Base-by-base conservation (phyloP, 2,888 invertebrate genomes). In the Mesodorylaimus sp. region DNA sequence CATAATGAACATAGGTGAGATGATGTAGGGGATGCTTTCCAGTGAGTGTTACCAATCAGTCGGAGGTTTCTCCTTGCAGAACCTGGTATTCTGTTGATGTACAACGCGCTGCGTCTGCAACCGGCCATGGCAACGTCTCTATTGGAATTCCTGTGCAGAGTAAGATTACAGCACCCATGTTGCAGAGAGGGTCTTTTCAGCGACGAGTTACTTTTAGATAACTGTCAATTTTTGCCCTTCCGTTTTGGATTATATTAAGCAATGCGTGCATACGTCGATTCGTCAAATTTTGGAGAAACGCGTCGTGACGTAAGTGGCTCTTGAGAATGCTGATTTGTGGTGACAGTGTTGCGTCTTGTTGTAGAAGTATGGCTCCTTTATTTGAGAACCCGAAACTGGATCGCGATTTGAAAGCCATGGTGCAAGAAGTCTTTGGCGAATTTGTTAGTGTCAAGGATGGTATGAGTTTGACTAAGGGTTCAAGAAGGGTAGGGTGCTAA, bases 41-140 rank as follows among this genome's bases (percentile, higher is more conserved):
- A 26, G 44, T 32, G n/a, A 44, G 52, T 36, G n/a, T n/a, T n/a
- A n/a, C n/a, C n/a, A n/a, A n/a, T n/a, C n/a, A n/a, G n/a, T n/a
- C n/a, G n/a, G n/a, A n/a, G n/a, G n/a, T n/a, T n/a, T n/a, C n/a
- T n/a, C n/a, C n/a, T n/a, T n/a, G n/a, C 63, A 74, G 87, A 88
- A 71, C 87, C 88, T 24, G 87, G 85, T 13, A 85, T 88, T 60
- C 75, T 88, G 57, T 85, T 88, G 25, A 88, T 88, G 86, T 82
- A 83, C 68, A 83, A 87, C 72, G 87, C 86, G 43, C 81, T 88
- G 79, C 75, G 83, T 63, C 83, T 84, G 52, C 87, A 88, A 71
- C 84, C 86, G 44, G 81, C 81, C 21, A 84, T 87, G 56, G 86
- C 87, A 54, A 85, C 84, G 51, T 85, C 85, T 21, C 73, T 88